Percentiles rank a stretch among this genome's conserved stretches.
phyloP scores from a whole-genome alignment of 2,888 invertebrate genomes.

The Oscheius sp. region DNA sequence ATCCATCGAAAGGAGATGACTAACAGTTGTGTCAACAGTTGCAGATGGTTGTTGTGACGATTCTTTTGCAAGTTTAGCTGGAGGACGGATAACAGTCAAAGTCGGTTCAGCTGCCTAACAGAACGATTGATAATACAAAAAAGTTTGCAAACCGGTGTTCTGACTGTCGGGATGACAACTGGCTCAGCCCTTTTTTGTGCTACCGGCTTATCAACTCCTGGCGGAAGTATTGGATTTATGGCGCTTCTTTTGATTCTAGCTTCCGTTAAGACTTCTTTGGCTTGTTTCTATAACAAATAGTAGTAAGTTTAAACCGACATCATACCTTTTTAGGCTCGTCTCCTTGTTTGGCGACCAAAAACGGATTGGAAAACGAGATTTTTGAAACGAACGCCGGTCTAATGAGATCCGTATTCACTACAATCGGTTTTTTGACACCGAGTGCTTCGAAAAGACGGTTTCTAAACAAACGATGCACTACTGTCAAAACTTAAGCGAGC shows the following conservation, averaged over 20 bases:
- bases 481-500: background rate
- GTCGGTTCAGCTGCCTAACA: background rate
- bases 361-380: too few relatives aligned
- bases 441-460: constrained; percentile 4
- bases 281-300: background rate
- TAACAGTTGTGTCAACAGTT: constrained; percentile 22
- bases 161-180: constrained; percentile 2
- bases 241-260: constrained; percentile 3
- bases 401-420: too few relatives aligned
- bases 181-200: background rate
- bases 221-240: constrained; percentile 3
- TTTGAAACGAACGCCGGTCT: too few relatives aligned
- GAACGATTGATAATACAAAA: background rate
- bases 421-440: background rate
- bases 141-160: background rate
- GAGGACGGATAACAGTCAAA: background rate
- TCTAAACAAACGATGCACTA: background rate
- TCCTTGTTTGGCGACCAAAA: too few relatives aligned
- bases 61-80: background rate
- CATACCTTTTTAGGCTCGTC: too few relatives aligned
- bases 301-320: background rate
- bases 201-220: background rate
- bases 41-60: background rate
- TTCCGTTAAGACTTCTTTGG: background rate
- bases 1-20: background rate